phyloP scores from a whole-genome alignment of 1,140 invertebrate species.

The Diachasma alloeum region DNA sequence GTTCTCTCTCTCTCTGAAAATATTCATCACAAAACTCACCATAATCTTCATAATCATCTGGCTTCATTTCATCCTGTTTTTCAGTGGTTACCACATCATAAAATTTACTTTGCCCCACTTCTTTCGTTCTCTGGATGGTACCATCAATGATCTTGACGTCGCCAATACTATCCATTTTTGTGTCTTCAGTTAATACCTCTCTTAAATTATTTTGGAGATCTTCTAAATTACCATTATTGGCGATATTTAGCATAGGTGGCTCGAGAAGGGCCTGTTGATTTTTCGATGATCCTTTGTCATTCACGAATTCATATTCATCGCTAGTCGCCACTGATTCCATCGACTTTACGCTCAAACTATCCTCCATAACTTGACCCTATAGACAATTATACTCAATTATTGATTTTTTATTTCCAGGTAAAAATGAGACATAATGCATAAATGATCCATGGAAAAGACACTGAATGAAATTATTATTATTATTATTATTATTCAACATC shows the following conservation, averaged over 20 bases:
- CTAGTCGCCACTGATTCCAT: slow-evolving; percentile 83
- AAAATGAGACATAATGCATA: neutral
- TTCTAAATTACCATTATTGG: slow-evolving; percentile 76
- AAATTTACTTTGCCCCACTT: slow-evolving; percentile 63
- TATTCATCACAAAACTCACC: slow-evolving; percentile 55
- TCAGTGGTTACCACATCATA: slow-evolving; percentile 68
- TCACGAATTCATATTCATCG: slow-evolving; percentile 86
- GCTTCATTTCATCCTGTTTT: slow-evolving; percentile 80
- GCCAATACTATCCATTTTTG: slow-evolving; percentile 56
- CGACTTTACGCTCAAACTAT: slow-evolving; percentile 79
- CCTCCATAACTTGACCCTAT: slow-evolving; percentile 74
- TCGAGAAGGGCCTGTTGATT: slow-evolving; percentile 57
- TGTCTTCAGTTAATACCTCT: slow-evolving; percentile 70
- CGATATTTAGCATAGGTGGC: slow-evolving; percentile 77
- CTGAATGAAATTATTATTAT: neutral
- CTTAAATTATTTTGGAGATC: slow-evolving; percentile 78
- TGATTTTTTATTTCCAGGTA: neutral
- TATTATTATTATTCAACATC: neutral
- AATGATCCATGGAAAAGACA: no score
- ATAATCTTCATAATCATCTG: slow-evolving; percentile 76
- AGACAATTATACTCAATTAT: slow-evolving; percentile 20
- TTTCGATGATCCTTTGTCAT: slow-evolving; percentile 56
- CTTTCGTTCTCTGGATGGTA: slow-evolving; percentile 46
- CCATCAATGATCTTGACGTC: slow-evolving; percentile 44
- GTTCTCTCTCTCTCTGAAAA: no score